These are phyloP conservation scores for Mayetiola destructor DNA, from an alignment of 2,888 invertebrate species.

Conservation along the genomic window DNA sequence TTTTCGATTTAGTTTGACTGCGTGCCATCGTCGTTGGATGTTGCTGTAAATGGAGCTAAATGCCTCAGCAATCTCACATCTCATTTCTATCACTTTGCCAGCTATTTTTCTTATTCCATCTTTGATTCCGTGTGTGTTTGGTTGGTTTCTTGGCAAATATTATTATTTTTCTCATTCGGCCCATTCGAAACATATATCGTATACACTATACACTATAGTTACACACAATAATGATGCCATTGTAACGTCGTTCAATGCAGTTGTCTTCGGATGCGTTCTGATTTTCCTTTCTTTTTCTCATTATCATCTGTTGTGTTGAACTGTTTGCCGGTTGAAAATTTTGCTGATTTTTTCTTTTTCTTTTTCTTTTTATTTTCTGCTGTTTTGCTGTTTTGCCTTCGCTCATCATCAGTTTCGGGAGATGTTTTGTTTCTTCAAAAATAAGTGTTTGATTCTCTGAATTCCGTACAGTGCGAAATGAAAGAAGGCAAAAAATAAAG, in stretches of 20 bases:
- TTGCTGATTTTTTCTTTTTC: background rate
- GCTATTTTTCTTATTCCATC: slow-evolving; percentile 3
- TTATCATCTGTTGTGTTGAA: too few species aligned
- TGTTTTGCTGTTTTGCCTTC: background rate
- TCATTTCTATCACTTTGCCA: slow-evolving; percentile 4
- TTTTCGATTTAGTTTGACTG: slow-evolving; percentile 1
- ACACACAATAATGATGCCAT: slow-evolving; percentile 1
- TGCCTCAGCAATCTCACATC: background rate
- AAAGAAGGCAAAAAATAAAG: too few species aligned
- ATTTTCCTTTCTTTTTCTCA: background rate
- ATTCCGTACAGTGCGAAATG: slow-evolving; percentile 3
- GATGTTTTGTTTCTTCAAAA: background rate
- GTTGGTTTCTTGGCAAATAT: background rate
- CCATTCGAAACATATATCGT: slow-evolving; percentile 4
- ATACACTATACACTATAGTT: background rate
- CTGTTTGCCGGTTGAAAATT: background rate
- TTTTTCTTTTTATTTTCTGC: background rate
- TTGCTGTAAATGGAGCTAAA: background rate
- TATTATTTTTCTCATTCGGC: too few species aligned
- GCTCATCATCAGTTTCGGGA: background rate
- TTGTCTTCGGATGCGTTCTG: background rate
- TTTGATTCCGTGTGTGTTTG: background rate
- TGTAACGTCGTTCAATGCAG: background rate
- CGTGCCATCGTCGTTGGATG: slow-evolving; percentile 5
- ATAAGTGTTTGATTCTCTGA: slow-evolving; percentile 11